Base-by-base conservation (phyloP, 2,888 invertebrate genomes). In the Galerucella nymphaeae region DNA sequence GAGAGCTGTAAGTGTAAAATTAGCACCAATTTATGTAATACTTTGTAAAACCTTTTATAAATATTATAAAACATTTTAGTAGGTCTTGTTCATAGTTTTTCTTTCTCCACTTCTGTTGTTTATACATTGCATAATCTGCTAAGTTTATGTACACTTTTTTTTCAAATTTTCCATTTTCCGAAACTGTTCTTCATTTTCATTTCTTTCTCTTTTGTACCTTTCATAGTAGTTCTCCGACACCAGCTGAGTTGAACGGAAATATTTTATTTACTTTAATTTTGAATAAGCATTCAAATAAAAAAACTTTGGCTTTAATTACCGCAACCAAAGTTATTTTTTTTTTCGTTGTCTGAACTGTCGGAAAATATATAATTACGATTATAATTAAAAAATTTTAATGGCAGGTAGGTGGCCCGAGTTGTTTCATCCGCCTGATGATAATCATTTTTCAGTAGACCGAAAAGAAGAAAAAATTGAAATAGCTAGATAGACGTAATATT, bases 371-470 rank as follows among this genome's bases (percentile, higher is more conserved):
- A 50, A 50, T 50, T 50, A 50, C 5, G 16, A 16, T 5, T 13
- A 50, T 50, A 50, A 50, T 50, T 50, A 50, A 50, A 50, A 50
- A 50, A 50, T 4, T 16, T 50, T 50, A 50, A 50, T 50, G n/a
- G n/a, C 50, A 50, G 50, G 16, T 50, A 50, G 50, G 50, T 50
- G 50, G n/a, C 50, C 50, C 50, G 50, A 50, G n/a, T 50, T 50
- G 42, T 62, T 61, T 62, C 42, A 16, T 38, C 59, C 30, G 38
- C 59, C 14, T 38, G 30, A 59, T 38, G 38, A 42, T 62, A 18
- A 41, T 62, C 62, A 41, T 42, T n/a, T 63, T 48, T 63, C 63
- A 63, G 14, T 23, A 63, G 63, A 63, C 48, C 63, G 63, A 63
- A 57, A 65, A 30, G n/a, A 65, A 53, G 50, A 65, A 65, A 38